A percentile compares a stretch with the other conserved stretches of the same genome.
phyloP scores from a whole-genome alignment of 2,888 invertebrate genomes.

The Mimachlamys varia region DNA sequence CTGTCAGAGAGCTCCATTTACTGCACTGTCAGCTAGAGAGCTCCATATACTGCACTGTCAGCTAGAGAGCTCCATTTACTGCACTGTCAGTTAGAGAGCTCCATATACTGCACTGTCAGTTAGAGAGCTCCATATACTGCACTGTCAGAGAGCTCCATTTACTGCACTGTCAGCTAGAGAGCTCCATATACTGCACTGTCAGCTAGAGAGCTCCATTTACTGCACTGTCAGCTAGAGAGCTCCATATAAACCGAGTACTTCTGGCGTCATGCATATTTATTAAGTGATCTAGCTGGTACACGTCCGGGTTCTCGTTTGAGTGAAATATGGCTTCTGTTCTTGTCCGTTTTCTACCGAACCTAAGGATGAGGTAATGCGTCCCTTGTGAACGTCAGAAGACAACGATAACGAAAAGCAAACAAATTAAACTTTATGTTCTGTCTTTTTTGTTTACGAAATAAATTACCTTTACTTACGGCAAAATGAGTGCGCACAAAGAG shows the following conservation, averaged over 20 bases:
- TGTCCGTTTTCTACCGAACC: neutral
- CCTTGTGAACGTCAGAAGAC: neutral
- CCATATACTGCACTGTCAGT: too few relatives aligned
- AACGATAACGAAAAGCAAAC: neutral
- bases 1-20: too few relatives aligned
- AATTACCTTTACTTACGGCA: neutral
- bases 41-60: too few relatives aligned
- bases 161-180: too few relatives aligned
- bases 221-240: too few relatives aligned
- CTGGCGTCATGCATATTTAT: neutral
- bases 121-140: neutral
- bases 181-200: too few relatives aligned
- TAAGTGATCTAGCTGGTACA: neutral
- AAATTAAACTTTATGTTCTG: neutral
- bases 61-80: neutral
- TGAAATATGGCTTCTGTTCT: neutral
- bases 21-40: too few relatives aligned
- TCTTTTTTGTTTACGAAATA: slow-evolving; percentile 21
- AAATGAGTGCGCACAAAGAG: neutral
- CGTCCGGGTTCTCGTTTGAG: neutral
- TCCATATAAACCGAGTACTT: neutral
- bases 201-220: neutral
- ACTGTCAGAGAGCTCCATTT: too few relatives aligned
- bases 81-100: too few relatives aligned
- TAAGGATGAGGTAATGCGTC: too few relatives aligned